Base-by-base conservation (phyloP, 2,113 vertebrate genomes). In the Gnathonemus echidnorhynchus region DNA sequence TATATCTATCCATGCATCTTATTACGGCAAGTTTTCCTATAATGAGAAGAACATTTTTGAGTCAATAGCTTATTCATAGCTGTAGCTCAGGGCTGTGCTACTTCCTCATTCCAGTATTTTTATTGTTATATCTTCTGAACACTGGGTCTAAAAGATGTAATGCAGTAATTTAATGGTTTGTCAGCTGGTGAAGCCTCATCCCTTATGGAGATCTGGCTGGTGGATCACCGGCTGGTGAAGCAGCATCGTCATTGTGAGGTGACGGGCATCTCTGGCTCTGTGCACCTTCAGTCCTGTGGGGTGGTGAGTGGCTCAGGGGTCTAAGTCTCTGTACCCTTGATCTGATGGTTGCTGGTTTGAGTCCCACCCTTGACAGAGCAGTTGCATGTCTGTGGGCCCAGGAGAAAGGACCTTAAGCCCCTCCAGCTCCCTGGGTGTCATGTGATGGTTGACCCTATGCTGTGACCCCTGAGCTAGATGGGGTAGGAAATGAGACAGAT, bases 31-130 rank as follows among this genome's bases (percentile, higher is more conserved):
- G 84, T 31, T 50, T n/a, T 86, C 49, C 11, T 27, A 17, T 86
- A 86, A 86, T 86, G 45, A 86, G 84, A 80, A 80, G 74, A 86
- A 86, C 84, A 86, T 86, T 86, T 50, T 49, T 49, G 84, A 86
- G 84, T 86, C 45, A 88, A 45, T 86, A 48, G 84, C 48, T 86
- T 56, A 87, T 56, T 87, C 50, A 58, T 87, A 56, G 27, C 27
- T 53, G 49, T 87, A 50, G 31, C 49, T 53, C 27, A 42, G 50
- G 86, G 86, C 49, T 87, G 49, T 87, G 50, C 52, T 87, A 17
- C 27, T 53, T 53, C 86, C 45, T 50, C n/a, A 50, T 86, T 50
- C 13, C 50, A 53, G 5, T 52, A 53, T 31, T 42, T 24, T 53
- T 56, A 49, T 39, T 53, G 86, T 35, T 52, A 2, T 87, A 56